phyloP scores from a whole-genome alignment of 2,797 vertebrate genomes.

The Dryobates pubescens region DNA sequence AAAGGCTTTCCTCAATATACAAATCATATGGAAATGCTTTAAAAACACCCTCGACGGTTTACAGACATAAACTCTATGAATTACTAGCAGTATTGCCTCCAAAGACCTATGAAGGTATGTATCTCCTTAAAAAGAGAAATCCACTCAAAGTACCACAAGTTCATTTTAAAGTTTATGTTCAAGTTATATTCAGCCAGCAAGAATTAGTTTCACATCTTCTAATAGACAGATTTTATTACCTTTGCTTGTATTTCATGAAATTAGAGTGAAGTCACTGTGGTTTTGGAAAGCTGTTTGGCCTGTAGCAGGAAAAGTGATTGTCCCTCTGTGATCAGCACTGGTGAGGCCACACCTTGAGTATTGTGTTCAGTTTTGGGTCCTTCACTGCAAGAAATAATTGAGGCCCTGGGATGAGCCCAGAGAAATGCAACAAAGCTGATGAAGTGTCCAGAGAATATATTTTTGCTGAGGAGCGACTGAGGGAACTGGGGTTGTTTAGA shows the following conservation, averaged over 20 bases:
- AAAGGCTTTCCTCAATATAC: conserved; percentile 83
- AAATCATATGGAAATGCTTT: conserved; percentile 85
- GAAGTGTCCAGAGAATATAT: too few species aligned
- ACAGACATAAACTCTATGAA: conserved; percentile 90
- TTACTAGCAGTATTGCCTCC: conserved; percentile 88
- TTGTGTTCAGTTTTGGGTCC: too few species aligned
- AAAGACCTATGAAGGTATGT: conserved; percentile 88
- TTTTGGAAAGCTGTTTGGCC: not conserved
- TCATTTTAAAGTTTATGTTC: not conserved
- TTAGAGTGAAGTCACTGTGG: not conserved
- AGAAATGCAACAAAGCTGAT: too few species aligned
- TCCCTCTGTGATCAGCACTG: too few species aligned
- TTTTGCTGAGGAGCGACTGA: too few species aligned
- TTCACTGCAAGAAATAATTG: too few species aligned
- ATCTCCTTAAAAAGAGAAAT: not conserved
- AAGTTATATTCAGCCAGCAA: not conserved
- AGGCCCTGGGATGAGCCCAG: too few species aligned
- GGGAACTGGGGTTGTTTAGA: too few species aligned
- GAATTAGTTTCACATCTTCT: not conserved
- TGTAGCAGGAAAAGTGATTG: too few species aligned
- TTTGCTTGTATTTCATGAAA: not conserved
- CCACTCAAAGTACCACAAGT: not conserved
- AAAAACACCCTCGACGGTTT: conserved; percentile 80
- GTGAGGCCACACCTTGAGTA: too few species aligned
- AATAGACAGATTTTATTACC: not conserved